Conservation (phyloP, 2,888 invertebrate species). For the Watsonalla cultraria region DNA sequence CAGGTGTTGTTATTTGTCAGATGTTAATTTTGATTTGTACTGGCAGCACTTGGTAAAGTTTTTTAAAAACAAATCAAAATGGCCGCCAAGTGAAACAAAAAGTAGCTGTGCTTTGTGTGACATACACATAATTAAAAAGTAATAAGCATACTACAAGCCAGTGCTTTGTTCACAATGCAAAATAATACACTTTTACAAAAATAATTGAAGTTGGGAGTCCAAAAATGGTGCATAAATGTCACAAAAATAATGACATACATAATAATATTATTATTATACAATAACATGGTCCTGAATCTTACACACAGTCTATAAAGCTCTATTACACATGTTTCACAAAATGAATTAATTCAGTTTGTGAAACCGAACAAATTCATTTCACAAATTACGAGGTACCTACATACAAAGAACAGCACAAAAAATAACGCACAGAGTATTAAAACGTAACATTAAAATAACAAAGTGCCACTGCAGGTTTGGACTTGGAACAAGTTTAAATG, state of each 20-base stretch:
- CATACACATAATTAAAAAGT: conserved; percentile 35
- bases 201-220: conserved; percentile 39
- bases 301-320: conserved; percentile 71
- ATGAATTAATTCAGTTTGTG: conserved; percentile 33
- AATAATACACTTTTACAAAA: conserved; percentile 51
- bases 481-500: conserved; percentile 52
- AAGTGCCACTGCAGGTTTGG: conserved; percentile 63
- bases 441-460: conserved; percentile 50
- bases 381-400: conserved; percentile 38
- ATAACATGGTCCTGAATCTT: conserved; percentile 74
- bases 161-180: conserved; percentile 57
- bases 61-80: conserved; percentile 11
- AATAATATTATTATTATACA: conserved; percentile 32
- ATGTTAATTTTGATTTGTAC: conserved; percentile 18
- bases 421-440: conserved; percentile 60
- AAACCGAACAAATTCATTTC: conserved; percentile 40
- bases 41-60: conserved; percentile 21
- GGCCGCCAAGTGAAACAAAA: conserved; percentile 26
- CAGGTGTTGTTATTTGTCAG: not conserved
- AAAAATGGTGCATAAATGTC: conserved; percentile 59
- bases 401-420: conserved; percentile 69
- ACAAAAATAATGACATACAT: conserved; percentile 41
- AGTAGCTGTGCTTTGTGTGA: conserved; percentile 32
- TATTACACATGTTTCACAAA: conserved; percentile 57
- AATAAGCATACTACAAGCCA: conserved; percentile 65